Evolutionary conservation across 2,113 vertebrate species (phyloP), one percentile per base, ranked within the genome.

Genomic region (Thermophis baileyi): DNA sequence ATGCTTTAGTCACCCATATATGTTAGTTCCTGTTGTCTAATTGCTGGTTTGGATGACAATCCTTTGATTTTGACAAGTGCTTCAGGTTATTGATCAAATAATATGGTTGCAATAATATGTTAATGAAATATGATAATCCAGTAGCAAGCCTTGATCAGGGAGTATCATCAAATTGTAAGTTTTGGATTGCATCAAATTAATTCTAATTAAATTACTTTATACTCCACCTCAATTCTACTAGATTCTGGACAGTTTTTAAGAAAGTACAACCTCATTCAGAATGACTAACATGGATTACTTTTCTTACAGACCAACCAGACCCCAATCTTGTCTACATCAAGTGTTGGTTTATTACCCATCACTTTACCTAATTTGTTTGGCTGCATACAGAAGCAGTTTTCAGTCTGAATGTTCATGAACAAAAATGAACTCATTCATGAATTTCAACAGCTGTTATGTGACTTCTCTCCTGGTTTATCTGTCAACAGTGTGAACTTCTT

Each of bases 401-500:
- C 69, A 20, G n/a, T 3, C 3, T 8, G 11, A 86, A n/a, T 27
- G 44, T 25, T 89, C 44, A 57, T 49, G 14, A 27, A 49, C 14
- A 53, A 85, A 85, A 85, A 44, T 27, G 22, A 25, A 87, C 47
- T 89, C 27, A 49, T 89, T 85, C 27, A 47, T 85, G 44, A n/a
- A 57, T 53, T 74, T 88, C 24, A 44, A 44, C 49, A 57, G 14
- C 7, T 92, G n/a, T 8, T 86, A 25, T n/a, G 2, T 87, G n/a
- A 44, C 22, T 87, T 87, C 16, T 51, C 12, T 57, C 54, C 20
- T 30, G 54, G 53, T 46, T 93, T 91, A 53, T 85, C n/a, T 85
- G 7, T 95, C 91, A 81, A 24, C 93, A 99, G 98, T 96, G 91
- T 27, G 98, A 99, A 91, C 97, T 98, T 89, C 95, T 85, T 89